Base-by-base conservation (phyloP, 2,113 vertebrate genomes). In the Pungitius pungitius region DNA sequence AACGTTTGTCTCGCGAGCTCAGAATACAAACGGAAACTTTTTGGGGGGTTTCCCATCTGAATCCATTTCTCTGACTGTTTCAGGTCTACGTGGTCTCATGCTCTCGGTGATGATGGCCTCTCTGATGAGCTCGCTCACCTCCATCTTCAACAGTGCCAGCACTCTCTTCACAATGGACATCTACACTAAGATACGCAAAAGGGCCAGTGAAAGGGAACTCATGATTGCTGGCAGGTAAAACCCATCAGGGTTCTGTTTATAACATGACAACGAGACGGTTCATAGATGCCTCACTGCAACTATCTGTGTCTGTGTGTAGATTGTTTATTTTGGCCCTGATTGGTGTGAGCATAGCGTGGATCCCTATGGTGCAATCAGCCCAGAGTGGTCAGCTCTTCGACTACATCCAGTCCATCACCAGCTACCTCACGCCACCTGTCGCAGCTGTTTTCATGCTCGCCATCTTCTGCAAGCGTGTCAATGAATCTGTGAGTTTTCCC, bases 111-210 rank as follows among this genome's bases (percentile, higher is more conserved):
- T 99, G 97, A 1, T 99, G 94, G 97, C 97, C 1, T 99, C 97
- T 18, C 94, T 99, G 33, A 99, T 99, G 96, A 98, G 96, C 81
- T 99, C 97, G 9, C 89, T 99, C 54, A 99, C 98, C 17, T 99
- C 98, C 89, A 96, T 99, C 91, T 99, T 99, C 68, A 99, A 99
- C 92, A 99, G 97, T 0, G 93, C 98, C 83, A 99, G 97, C 37
- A 98, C 97, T 0, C 93, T 99, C 63, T 99, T 99, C 86, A 99
- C 97, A 3, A 96, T 99, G 94, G 98, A 99, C 81, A 95, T 99
- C 79, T 99, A 97, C 91, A 95, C 96, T 71, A 98, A 94, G 74
- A 35, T 98, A 3, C 94, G 96, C 2, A 12, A 3, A 8, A 4
- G 1, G 0, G 90, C 97, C 1, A 90, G 87, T 0, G 97, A 99